Conservation (phyloP, 2,888 invertebrate genomes). For the Mactromeris polynyma region DNA sequence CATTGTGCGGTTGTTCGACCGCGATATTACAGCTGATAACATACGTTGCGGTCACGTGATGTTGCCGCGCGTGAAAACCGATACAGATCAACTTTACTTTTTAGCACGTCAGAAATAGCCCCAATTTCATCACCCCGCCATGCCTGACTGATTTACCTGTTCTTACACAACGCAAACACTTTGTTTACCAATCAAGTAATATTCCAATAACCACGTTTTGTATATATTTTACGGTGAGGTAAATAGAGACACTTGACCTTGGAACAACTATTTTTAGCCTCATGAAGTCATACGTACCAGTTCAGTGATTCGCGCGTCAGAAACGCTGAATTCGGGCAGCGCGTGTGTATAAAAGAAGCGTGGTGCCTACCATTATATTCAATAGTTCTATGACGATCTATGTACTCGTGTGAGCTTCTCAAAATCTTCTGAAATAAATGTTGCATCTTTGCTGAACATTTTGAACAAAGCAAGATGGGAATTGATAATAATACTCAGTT, state of each 20-base stretch:
- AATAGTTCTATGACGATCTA: background rate
- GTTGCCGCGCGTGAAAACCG: too few species aligned
- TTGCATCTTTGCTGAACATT: background rate
- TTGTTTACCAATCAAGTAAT: background rate
- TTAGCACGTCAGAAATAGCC: background rate
- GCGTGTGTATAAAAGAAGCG: background rate
- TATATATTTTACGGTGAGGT: background rate
- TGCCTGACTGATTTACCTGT: background rate
- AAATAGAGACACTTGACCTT: background rate
- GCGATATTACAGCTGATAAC: too few species aligned
- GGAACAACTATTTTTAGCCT: background rate
- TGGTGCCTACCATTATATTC: background rate
- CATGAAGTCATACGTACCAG: background rate
- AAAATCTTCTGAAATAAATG: background rate
- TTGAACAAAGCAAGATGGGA: background rate
- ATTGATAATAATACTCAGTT: background rate
- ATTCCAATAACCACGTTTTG: background rate
- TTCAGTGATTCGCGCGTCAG: background rate
- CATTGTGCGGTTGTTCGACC: too few species aligned
- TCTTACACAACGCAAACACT: background rate
- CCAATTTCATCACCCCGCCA: background rate
- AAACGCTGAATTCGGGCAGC: background rate
- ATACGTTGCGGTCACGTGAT: too few species aligned
- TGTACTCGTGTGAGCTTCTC: background rate
- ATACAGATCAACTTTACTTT: too few species aligned